Evolutionary conservation across 2,797 vertebrate genomes (phyloP).

Genomic region (Lophius americanus): DNA sequence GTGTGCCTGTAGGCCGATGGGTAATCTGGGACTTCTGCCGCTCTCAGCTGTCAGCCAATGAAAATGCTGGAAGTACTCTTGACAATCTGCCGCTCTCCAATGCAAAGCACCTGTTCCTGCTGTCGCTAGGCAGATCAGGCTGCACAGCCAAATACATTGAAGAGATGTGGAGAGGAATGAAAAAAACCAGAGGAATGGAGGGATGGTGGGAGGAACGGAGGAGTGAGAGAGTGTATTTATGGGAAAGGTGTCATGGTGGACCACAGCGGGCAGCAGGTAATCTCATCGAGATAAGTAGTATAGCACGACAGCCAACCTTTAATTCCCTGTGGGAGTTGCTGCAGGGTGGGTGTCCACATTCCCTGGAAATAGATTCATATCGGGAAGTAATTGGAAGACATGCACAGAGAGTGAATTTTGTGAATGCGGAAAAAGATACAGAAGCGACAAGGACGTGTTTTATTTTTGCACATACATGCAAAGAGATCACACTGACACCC

Average conservation of each 20-base stretch:
- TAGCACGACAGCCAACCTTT: conserved; percentile 68
- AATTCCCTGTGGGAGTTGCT: conserved; percentile 67
- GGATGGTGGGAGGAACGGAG: conserved; percentile 25
- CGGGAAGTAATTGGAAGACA: conserved; percentile 33
- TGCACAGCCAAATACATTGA: conserved; percentile 38
- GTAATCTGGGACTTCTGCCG: conserved; percentile 34
- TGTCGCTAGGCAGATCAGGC: conserved; percentile 77
- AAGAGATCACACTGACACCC: conserved; percentile 60
- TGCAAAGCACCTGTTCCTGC: conserved; percentile 45
- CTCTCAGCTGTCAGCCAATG: conserved; percentile 62
- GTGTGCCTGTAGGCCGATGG: conserved; percentile 56
- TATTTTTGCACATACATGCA: conserved; percentile 21
- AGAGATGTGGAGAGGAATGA: conserved; percentile 11
- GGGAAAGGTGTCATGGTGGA: conserved; percentile 60
- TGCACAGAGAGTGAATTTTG: conserved; percentile 35
- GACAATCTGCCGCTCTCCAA: conserved; percentile 61
- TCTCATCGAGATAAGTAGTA: conserved; percentile 63
- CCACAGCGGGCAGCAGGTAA: conserved; percentile 62
- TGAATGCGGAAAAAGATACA: conserved; percentile 18
- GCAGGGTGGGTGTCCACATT: conserved; percentile 26
- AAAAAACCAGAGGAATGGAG: neutral
- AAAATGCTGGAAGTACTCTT: conserved; percentile 60
- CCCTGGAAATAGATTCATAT: conserved; percentile 49
- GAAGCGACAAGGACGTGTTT: conserved; percentile 7
- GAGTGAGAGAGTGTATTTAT: conserved; percentile 27